Conservation (phyloP, 2,888 invertebrate species). For the Ethmia dodecea region DNA sequence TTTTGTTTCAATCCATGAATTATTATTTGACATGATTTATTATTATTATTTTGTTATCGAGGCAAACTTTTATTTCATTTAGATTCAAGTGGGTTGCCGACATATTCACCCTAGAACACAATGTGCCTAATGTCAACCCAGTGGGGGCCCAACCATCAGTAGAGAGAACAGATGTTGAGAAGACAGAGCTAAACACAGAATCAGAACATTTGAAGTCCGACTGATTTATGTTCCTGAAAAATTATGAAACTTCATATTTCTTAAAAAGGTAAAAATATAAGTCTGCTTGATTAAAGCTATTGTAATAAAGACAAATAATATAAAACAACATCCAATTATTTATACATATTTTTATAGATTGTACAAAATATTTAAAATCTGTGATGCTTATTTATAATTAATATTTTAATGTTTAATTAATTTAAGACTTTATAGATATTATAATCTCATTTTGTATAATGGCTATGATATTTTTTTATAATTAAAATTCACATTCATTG, state of each 20-base stretch:
- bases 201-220: too few relatives aligned
- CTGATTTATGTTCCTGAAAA: too few relatives aligned
- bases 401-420: slow-evolving; percentile 23
- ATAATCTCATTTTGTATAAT: background rate
- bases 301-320: too few relatives aligned
- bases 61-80: slow-evolving; percentile 33
- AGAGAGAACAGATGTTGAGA: too few relatives aligned
- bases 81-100: slow-evolving; percentile 65
- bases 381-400: slow-evolving; percentile 41
- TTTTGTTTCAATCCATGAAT: too few relatives aligned
- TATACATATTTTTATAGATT: slow-evolving; percentile 10
- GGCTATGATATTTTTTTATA: slow-evolving; percentile 10
- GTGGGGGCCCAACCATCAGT: background rate
- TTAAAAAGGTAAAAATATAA: too few relatives aligned
- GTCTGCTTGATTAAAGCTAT: too few relatives aligned
- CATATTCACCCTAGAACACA: slow-evolving; percentile 44
- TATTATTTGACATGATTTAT: too few relatives aligned
- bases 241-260: too few relatives aligned
- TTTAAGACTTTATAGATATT: slow-evolving; percentile 14
- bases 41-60: too few relatives aligned
- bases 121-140: slow-evolving; percentile 16
- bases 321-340: too few relatives aligned
- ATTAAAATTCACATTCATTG: slow-evolving; percentile 19
- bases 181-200: too few relatives aligned
- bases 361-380: slow-evolving; percentile 28